Evolutionary conservation across 2,113 vertebrate genomes (phyloP).

Genomic region (Rostratula benghalensis): DNA sequence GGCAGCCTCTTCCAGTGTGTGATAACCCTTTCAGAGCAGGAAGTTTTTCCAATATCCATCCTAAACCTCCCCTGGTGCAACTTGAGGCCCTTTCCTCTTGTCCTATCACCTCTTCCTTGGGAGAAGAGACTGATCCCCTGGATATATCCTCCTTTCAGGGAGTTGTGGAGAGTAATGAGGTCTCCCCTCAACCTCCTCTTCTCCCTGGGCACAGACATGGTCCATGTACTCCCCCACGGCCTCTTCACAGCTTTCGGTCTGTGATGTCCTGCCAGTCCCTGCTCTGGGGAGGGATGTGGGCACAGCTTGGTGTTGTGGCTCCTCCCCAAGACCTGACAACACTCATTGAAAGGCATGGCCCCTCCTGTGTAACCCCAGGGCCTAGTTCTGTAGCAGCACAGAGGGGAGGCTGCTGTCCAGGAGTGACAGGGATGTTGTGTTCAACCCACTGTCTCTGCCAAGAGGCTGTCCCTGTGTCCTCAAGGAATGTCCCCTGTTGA

Average conservation of each 20-base stretch:
- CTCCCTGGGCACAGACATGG: background rate
- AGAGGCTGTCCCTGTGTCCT: background rate
- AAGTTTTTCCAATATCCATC: background rate
- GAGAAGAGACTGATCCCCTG: background rate
- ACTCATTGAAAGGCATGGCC: background rate
- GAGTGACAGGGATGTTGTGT: background rate
- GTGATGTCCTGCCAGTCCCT: background rate
- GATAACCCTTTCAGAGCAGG: background rate
- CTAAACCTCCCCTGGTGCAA: background rate
- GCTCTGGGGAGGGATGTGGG: background rate
- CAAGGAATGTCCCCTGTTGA: background rate
- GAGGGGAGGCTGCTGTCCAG: background rate
- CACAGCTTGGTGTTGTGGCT: rapidly evolving
- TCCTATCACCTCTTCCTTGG: background rate
- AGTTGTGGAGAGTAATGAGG: background rate
- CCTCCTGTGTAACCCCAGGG: rapidly evolving
- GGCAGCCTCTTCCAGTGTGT: background rate
- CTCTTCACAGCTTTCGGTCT: background rate
- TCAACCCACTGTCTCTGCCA: background rate
- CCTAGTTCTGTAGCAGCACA: too few species aligned
- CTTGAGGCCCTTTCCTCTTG: background rate
- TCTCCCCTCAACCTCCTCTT: background rate
- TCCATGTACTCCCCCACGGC: too few species aligned
- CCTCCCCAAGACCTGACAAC: background rate
- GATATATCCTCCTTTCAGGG: background rate